Evolutionary conservation across 2,888 invertebrate species (phyloP).

Genomic region (Stenurella melanura): DNA sequence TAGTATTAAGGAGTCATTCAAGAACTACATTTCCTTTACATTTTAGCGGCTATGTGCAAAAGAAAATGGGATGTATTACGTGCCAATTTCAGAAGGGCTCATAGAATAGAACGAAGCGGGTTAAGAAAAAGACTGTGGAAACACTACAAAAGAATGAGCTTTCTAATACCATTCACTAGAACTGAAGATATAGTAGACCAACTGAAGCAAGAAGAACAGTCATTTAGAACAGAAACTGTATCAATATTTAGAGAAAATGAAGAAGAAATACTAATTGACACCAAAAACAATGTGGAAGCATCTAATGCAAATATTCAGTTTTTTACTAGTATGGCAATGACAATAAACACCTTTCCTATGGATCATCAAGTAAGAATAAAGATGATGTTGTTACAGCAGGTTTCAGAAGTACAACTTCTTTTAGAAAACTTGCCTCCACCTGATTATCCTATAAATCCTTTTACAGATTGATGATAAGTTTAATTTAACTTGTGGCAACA

Average conservation of each 20-base stretch:
- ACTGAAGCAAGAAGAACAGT: slow-evolving; percentile 28
- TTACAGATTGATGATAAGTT: slow-evolving; percentile 9
- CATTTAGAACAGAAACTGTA: slow-evolving; percentile 14
- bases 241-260: slow-evolving; percentile 21
- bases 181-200: slow-evolving; percentile 28
- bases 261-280: slow-evolving; percentile 8
- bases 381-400: slow-evolving; percentile 38
- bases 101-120: slow-evolving; percentile 31
- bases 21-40: neutral
- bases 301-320: slow-evolving; percentile 35
- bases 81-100: slow-evolving; percentile 33
- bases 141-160: slow-evolving; percentile 30
- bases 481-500: neutral
- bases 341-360: slow-evolving; percentile 34
- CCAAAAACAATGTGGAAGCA: slow-evolving; percentile 5
- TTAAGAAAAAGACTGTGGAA: slow-evolving; percentile 23
- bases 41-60: slow-evolving; percentile 30
- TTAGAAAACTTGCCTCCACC: slow-evolving; percentile 33
- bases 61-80: slow-evolving; percentile 38
- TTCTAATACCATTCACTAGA: slow-evolving; percentile 34
- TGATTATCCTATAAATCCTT: slow-evolving; percentile 33
- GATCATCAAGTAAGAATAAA: slow-evolving; percentile 40
- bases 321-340: slow-evolving; percentile 40
- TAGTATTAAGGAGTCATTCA: neutral
- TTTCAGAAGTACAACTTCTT: slow-evolving; percentile 37